These are phyloP conservation scores for Enteromius anoplus DNA, from an alignment of 2,797 vertebrate species.

Conservation along the genomic window DNA sequence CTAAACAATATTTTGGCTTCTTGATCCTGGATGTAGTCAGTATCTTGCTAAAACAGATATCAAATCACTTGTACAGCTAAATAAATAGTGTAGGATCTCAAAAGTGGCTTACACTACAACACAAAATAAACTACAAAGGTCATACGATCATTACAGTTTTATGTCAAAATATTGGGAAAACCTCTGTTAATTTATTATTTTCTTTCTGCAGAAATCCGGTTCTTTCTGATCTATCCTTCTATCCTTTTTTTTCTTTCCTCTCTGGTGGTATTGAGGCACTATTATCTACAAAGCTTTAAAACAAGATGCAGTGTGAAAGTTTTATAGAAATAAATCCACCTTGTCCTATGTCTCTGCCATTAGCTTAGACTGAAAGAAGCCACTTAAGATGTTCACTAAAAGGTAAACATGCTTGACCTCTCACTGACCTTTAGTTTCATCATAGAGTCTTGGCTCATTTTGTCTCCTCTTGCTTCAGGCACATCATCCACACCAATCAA, in stretches of 20 bases:
- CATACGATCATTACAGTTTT: background rate
- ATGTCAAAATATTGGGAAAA: background rate
- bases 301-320: background rate
- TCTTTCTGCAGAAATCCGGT: background rate
- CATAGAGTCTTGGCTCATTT: conserved; percentile 81
- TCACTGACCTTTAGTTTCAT: conserved; percentile 80
- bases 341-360: background rate
- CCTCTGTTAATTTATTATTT: background rate
- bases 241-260: background rate
- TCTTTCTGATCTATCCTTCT: background rate
- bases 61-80: background rate
- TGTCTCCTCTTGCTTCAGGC: conserved; percentile 70
- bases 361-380: background rate
- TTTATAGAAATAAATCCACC: background rate
- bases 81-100: background rate
- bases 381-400: background rate
- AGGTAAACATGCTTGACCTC: background rate
- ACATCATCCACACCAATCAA: conserved; percentile 78
- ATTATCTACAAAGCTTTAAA: background rate
- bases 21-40: background rate
- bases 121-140: background rate
- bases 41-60: background rate
- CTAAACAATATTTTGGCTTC: background rate
- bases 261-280: background rate
- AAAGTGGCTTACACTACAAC: background rate